Base-by-base conservation (phyloP, 2,888 invertebrate genomes). In the Sthenelais limicola region DNA sequence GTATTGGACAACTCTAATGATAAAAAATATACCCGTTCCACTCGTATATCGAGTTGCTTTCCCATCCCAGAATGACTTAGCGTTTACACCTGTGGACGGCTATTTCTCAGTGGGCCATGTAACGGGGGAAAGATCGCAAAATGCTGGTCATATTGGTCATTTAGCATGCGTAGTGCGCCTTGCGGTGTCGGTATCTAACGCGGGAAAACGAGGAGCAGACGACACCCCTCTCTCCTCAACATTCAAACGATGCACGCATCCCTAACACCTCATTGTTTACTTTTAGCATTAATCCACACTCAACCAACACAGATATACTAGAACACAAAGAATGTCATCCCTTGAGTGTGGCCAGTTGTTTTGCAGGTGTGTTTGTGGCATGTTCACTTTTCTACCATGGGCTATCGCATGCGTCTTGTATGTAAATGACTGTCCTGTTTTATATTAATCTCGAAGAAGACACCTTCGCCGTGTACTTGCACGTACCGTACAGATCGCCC, bases 331-430 rank as follows among this genome's bases (percentile, higher is more conserved):
- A 32, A 18, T 15, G 26, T 12, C 56, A 15, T 15, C 56, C 2
- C 32, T 33, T 56, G 32, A 56, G 33, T 56, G 56, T 12, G 32
- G 18, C 28, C 56, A 24, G 30, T 56, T 56, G 56, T 56, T 56
- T 56, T 56, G 32, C 56, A 56, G 56, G 56, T 56, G 56, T 33
- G n/a, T n/a, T n/a, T n/a, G 56, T 56, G 56, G 56, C 32, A 2
- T 32, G 56, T 56, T 21, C 56, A 56, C 32, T 32, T 33, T 56
- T 56, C 30, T 33, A 18, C 30, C 32, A 33, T 12, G 28, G n/a
- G 9, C 30, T n/a, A n/a, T n/a, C 56, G 28, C 30, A 56, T 56
- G 56, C 33, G 56, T 56, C 56, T 32, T 56, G 56, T 56, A 56
- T 56, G 56, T 56, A 28, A 56, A 56, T 56, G 56, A 56, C 33